These are phyloP conservation scores for Probaryconus sp. DNA, from an alignment of 1,140 invertebrate genomes.

Conservation along the genomic window DNA sequence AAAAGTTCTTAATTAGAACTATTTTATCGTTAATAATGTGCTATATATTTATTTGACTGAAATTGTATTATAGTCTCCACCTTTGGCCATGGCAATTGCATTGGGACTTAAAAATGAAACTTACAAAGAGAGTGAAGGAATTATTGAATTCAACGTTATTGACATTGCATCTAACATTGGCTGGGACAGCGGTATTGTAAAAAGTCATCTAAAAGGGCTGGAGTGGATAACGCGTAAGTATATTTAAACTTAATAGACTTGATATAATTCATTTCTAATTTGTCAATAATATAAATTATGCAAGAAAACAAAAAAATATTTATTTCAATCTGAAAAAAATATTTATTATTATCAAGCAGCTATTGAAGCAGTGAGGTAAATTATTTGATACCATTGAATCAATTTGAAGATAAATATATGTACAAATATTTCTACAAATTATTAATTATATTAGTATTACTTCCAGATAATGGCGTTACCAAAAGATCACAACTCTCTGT, in stretches of 20 bases:
- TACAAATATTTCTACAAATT: slow-evolving; percentile 1
- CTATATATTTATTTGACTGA: too few species aligned
- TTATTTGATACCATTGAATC: neutral
- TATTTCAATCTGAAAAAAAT: too few species aligned
- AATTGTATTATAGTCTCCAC: slow-evolving; percentile 82
- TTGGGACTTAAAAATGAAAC: slow-evolving; percentile 83
- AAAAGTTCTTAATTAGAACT: slow-evolving; percentile 44
- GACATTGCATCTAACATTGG: slow-evolving; percentile 91
- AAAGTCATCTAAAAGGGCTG: slow-evolving; percentile 92
- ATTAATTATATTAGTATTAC: slow-evolving; percentile 31
- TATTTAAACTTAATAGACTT: too few species aligned
- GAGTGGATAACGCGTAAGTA: slow-evolving; percentile 87
- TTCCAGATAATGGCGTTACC: slow-evolving; percentile 80
- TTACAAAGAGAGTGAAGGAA: slow-evolving; percentile 81
- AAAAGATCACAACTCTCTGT: slow-evolving; percentile 89
- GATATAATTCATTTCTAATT: too few species aligned
- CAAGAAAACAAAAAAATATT: neutral
- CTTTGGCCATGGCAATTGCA: slow-evolving; percentile 92
- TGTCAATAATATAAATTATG: too few species aligned
- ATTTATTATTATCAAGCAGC: too few species aligned
- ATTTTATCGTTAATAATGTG: neutral
- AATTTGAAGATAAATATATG: neutral
- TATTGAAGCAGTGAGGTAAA: too few species aligned
- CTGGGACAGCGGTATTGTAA: slow-evolving; percentile 93
- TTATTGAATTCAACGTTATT: slow-evolving; percentile 90